These are phyloP conservation scores for Suillia variegata DNA, from an alignment of 2,888 invertebrate species.

Conservation along the genomic window DNA sequence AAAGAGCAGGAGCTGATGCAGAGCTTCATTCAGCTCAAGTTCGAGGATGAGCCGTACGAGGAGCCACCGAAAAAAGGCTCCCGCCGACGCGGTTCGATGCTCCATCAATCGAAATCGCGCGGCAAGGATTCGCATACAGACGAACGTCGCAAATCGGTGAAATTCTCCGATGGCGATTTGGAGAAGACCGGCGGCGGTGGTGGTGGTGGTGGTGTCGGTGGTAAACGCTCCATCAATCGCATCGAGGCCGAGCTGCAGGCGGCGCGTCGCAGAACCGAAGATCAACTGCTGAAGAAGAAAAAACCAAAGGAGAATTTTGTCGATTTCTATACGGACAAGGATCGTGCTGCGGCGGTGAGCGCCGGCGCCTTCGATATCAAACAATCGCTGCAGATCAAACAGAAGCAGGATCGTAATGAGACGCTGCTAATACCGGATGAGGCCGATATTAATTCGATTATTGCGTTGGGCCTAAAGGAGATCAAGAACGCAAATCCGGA, in stretches of 20 bases:
- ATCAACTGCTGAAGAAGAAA: conserved; percentile 51
- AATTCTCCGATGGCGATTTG: conserved; percentile 34
- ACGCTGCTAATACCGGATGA: conserved; percentile 77
- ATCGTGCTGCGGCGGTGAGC: conserved; percentile 87
- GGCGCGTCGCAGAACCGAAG: conserved; percentile 47
- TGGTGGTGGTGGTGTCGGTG: conserved; percentile 26
- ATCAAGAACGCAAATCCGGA: conserved; percentile 75
- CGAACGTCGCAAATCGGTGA: conserved; percentile 34
- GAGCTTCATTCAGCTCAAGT: conserved; percentile 74
- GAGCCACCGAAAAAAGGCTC: conserved; percentile 50
- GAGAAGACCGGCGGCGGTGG: conserved; percentile 19
- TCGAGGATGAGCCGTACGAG: conserved; percentile 62
- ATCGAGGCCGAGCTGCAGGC: conserved; percentile 47
- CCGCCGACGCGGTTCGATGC: conserved; percentile 25
- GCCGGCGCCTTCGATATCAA: conserved; percentile 81
- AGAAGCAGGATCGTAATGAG: conserved; percentile 76
- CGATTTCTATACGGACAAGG: conserved; percentile 88
- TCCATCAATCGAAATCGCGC: conserved; percentile 36
- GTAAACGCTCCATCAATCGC: conserved; percentile 44
- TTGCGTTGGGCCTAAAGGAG: conserved; percentile 78
- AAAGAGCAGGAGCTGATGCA: conserved; percentile 78
- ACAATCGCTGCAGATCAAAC: conserved; percentile 78
- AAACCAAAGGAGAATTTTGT: conserved; percentile 64
- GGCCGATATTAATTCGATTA: conserved; percentile 76
- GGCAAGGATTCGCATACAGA: conserved; percentile 39